A percentile compares a stretch with the other conserved stretches of the same genome.
phyloP scores from a whole-genome alignment of 2,113 vertebrate species.

The Toxostoma redivivum region DNA sequence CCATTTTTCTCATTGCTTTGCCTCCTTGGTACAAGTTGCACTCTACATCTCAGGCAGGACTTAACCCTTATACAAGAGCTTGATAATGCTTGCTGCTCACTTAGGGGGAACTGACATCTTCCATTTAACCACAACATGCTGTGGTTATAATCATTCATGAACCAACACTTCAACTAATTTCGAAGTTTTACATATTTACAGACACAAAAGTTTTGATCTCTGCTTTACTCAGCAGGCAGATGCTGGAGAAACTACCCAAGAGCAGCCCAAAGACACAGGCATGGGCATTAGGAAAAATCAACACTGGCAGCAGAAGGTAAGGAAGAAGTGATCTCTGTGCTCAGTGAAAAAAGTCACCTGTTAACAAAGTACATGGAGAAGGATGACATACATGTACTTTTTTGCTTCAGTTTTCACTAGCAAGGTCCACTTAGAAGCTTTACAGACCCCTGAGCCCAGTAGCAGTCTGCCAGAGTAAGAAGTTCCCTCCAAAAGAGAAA shows the following conservation, averaged over 20 bases:
- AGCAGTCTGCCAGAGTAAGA: background rate
- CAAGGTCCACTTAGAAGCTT: background rate
- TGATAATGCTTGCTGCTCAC: background rate
- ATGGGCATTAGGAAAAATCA: background rate
- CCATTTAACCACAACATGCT: background rate
- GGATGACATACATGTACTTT: accelerated
- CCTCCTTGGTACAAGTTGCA: background rate
- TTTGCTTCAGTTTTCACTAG: background rate
- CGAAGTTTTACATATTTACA: background rate
- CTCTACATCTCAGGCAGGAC: background rate
- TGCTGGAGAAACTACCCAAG: background rate
- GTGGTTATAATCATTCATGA: background rate
- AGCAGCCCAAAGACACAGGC: background rate
- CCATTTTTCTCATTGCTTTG: background rate
- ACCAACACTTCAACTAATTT: background rate
- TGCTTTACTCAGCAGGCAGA: background rate
- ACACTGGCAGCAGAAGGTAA: background rate
- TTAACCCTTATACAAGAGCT: background rate
- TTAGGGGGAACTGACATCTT: background rate
- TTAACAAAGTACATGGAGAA: background rate
- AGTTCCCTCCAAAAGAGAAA: background rate
- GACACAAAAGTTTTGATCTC: background rate
- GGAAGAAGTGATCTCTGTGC: background rate
- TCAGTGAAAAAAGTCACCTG: background rate
- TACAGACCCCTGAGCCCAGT: background rate